Base-by-base conservation (phyloP, 1,140 invertebrate species). In the Drosophila orosa region DNA sequence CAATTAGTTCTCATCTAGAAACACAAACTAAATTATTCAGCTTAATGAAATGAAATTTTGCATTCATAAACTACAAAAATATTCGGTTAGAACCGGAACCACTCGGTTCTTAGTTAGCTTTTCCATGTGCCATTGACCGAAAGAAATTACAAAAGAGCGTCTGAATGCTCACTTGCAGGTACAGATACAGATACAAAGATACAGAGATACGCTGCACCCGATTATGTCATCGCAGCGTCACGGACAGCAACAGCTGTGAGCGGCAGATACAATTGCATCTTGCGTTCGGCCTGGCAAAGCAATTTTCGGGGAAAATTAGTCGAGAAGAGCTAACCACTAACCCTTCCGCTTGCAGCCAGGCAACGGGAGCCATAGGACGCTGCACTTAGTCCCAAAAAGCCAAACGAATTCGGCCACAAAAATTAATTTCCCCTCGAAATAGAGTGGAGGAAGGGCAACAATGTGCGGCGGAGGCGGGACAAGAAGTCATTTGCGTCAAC, bases 401-500 rank as follows among this genome's bases (percentile, higher is more conserved):
- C 17, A 40, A 58, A 22, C 78, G 69, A 59, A 75, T 82, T 85
- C 44, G 69, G 63, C 74, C 74, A 75, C 81, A 74, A 75, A 82
- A 82, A 75, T 75, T 54, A 72, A 78, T 85, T 86, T 87, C 47
- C 48, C 50, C 19, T 31, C 27, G 29, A 10, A 24, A 24, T 42
- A 29, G 7, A 15, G 42, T 10, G 25, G 12, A 1, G 13, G 12
- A 0, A 7, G n/a, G 31, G 31, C 31, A 10, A 0, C 6, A n/a
- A 0, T 17, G 40, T 12, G 40, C 13, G 45, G 5, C 58, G 33
- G 69, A 47, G 59, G 56, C 37, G 52, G 73, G 71, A 66, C 56
- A 42, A 76, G 66, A 72, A 87, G 80, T 87, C 84, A 89, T 87
- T 87, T 87, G 83, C 83, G 83, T 87, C 83, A 87, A 74, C 75